A percentile compares a stretch with the other conserved stretches of the same genome.
Evolutionary conservation across 2,797 vertebrate genomes (phyloP).

Genomic region (Ceryle rudis): DNA sequence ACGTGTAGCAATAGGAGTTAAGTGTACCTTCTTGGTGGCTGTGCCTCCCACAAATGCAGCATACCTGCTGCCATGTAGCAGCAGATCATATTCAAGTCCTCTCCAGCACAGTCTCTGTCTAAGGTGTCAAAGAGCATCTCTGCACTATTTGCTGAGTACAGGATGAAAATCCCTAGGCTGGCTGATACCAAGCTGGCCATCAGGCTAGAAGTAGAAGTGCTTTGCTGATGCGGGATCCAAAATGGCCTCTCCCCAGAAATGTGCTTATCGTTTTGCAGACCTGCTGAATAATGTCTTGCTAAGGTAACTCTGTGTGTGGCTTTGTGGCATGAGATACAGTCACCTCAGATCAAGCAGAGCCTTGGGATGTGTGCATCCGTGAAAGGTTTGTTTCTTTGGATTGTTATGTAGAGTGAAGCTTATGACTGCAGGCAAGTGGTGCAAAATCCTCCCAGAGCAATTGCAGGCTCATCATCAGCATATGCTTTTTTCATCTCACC

Average conservation of each 20-base stretch:
- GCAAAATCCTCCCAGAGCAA: not conserved
- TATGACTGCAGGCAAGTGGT: not conserved
- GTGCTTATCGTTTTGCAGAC: not conserved
- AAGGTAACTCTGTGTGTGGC: not conserved
- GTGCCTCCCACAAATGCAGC: not conserved
- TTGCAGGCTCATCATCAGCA: not conserved
- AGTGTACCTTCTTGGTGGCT: not conserved
- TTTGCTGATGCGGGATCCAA: not conserved
- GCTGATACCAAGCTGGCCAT: not conserved
- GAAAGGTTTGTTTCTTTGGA: not conserved
- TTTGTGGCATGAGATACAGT: not conserved
- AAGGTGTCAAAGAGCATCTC: not conserved
- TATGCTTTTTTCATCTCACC: not conserved
- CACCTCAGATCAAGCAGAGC: not conserved
- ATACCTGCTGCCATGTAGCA: not conserved
- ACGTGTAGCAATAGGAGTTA: not conserved
- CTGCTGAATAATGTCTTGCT: not conserved
- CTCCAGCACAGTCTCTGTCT: not conserved
- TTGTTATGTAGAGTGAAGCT: not conserved
- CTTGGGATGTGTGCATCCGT: fast-evolving
- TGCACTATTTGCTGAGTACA: not conserved
- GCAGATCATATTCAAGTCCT: not conserved
- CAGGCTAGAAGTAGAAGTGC: not conserved
- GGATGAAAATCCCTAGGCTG: not conserved
- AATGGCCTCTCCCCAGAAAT: not conserved